phyloP scores from a whole-genome alignment of 2,888 invertebrate genomes.

The Luperina testacea region DNA sequence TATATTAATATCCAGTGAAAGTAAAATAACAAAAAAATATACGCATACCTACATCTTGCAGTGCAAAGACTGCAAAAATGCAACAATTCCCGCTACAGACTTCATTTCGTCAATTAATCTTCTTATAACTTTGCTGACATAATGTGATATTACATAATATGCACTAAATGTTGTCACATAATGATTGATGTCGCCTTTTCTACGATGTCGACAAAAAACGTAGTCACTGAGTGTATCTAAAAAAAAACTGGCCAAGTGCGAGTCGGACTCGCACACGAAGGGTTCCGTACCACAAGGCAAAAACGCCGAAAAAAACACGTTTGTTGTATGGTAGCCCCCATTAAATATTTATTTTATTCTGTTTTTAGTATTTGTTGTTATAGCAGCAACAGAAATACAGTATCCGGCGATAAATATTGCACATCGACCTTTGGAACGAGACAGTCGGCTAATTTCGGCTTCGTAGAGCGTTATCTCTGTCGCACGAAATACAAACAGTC shows the following conservation, averaged over 20 bases:
- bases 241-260: conserved; percentile 13
- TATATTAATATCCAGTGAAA: not conserved
- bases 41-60: not conserved
- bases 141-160: conserved; percentile 53
- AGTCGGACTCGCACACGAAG: too few species aligned
- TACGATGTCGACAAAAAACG: conserved; percentile 34
- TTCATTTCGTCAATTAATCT: conserved; percentile 19
- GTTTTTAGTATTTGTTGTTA: too few species aligned
- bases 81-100: not conserved
- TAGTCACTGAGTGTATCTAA: conserved; percentile 48
- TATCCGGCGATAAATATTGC: too few species aligned
- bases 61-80: not conserved
- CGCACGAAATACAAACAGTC: too few species aligned
- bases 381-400: too few species aligned
- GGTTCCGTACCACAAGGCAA: too few species aligned
- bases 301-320: too few species aligned
- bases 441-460: too few species aligned
- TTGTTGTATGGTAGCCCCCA: too few species aligned
- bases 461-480: too few species aligned
- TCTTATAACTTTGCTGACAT: conserved; percentile 40
- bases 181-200: conserved; percentile 54
- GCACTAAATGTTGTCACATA: conserved; percentile 54
- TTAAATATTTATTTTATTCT: too few species aligned
- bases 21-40: not conserved
- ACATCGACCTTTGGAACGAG: too few species aligned